A percentile compares a stretch with the other conserved stretches of the same genome.
Conservation (phyloP, 2,888 invertebrate species). For the Tethea ocularis region DNA sequence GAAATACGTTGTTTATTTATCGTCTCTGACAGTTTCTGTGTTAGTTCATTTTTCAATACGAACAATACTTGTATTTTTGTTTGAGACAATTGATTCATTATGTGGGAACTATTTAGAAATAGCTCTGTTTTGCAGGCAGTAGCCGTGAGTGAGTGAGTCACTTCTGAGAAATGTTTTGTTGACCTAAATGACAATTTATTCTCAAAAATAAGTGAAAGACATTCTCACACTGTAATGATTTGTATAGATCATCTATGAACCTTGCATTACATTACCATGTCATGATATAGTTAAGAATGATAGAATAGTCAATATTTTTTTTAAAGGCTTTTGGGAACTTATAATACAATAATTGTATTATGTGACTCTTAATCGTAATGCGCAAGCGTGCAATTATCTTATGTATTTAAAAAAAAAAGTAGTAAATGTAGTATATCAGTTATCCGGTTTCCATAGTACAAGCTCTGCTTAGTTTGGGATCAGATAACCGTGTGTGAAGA, state of each 20-base stretch:
- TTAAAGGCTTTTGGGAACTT: no score
- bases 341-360: no score
- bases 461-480: no score
- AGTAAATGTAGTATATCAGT: no score
- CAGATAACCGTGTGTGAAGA: no score
- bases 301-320: no score
- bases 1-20: background rate
- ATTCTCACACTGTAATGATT: background rate
- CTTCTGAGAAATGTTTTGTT: background rate
- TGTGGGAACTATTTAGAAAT: conserved; percentile 1
- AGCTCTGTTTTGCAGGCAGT: background rate
- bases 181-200: background rate
- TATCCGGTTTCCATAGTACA: no score
- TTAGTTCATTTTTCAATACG: background rate
- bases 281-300: no score
- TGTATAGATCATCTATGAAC: background rate
- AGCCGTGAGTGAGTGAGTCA: background rate
- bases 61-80: background rate
- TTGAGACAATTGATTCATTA: background rate
- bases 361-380: no score
- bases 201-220: background rate
- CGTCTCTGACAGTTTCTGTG: background rate
- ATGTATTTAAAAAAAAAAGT: no score
- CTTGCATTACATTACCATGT: no score
- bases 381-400: no score